A percentile compares a stretch with the other conserved stretches of the same genome.
phyloP scores from a whole-genome alignment of 2,797 vertebrate species.

The Enteromius trimaculatus region DNA sequence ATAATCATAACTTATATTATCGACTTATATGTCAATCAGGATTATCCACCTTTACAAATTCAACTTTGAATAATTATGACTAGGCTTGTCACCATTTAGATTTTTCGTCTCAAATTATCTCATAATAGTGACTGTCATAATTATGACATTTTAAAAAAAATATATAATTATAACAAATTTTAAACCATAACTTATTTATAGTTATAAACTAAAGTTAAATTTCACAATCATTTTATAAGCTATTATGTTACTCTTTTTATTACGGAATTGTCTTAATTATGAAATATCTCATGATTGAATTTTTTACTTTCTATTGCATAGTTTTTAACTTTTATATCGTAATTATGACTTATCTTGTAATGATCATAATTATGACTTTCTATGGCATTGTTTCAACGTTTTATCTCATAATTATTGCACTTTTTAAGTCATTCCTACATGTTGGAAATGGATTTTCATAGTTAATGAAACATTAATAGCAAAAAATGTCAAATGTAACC shows the following conservation, averaged over 20 bases:
- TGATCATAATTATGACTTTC: not conserved
- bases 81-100: not conserved
- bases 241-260: not conserved
- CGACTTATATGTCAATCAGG: not conserved
- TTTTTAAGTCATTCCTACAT: not conserved
- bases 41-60: not conserved
- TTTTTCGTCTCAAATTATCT: not conserved
- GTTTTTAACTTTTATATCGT: no score
- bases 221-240: not conserved
- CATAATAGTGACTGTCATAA: not conserved
- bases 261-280: not conserved
- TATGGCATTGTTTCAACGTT: not conserved
- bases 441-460: not conserved
- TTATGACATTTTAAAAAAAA: not conserved
- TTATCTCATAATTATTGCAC: not conserved
- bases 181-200: no score
- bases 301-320: not conserved
- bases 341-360: not conserved
- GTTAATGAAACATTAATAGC: conserved; percentile 7
- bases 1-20: no score
- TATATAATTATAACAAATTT: not conserved
- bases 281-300: not conserved
- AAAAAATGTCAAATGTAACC: not conserved
- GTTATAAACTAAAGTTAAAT: not conserved
- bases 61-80: not conserved